Conservation (phyloP, 2,113 vertebrate genomes). For the Craseonycteris thonglongyai region DNA sequence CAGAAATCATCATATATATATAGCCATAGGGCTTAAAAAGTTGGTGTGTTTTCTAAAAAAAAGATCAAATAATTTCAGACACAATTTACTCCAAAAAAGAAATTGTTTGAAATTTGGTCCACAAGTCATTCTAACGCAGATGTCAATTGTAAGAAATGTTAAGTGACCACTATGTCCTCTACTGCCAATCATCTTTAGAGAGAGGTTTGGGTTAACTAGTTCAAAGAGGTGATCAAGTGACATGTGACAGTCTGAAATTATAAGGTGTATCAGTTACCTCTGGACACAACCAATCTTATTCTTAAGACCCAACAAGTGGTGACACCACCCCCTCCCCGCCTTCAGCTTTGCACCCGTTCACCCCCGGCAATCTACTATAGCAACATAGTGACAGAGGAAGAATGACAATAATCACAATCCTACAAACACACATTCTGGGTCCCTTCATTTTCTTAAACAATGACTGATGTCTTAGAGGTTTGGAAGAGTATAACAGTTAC, state of each 20-base stretch:
- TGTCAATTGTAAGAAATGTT: neutral
- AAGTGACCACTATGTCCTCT: neutral
- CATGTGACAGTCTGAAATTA: constrained; percentile 41
- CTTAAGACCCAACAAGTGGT: neutral
- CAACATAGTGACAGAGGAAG: neutral
- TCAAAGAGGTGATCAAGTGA: neutral
- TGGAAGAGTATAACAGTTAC: neutral
- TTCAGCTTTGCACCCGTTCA: neutral
- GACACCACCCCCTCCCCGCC: neutral
- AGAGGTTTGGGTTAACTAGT: neutral
- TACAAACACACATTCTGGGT: neutral
- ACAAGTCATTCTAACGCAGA: neutral
- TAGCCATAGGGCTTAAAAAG: constrained; percentile 45
- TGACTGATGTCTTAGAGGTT: neutral
- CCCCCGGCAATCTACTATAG: neutral
- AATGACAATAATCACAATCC: neutral
- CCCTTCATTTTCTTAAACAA: neutral
- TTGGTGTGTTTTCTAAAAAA: constrained; percentile 57
- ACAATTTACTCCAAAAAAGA: neutral
- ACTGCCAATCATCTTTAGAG: neutral
- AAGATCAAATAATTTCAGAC: constrained; percentile 64
- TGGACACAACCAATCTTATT: constrained; percentile 50
- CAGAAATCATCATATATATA: constrained; percentile 73
- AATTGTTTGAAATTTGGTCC: neutral
- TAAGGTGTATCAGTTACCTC: neutral